Evolutionary conservation across 2,888 invertebrate species (phyloP), one percentile per base, ranked within the genome.

Genomic region (Dendrolimus houi): DNA sequence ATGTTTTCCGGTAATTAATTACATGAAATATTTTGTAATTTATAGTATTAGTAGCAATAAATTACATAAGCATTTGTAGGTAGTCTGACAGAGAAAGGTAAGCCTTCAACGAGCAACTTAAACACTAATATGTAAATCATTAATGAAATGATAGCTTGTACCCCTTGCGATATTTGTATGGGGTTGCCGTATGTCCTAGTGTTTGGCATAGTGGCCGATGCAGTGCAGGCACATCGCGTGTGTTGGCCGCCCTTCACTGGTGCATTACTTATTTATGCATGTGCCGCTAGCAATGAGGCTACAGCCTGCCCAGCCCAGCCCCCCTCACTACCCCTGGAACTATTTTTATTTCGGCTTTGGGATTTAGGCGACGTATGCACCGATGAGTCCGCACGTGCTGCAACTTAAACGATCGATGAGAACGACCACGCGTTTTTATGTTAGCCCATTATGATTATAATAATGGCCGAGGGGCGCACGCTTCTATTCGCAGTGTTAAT

Each of bases 211-310:
- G 57, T 56, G 52, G 55, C 42, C 47, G 8, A 9, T 9, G 9
- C 47, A 29, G 67, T 72, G 81, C 75, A 70, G 72, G 67, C 71
- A 72, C 74, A 79, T 87, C 83, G 87, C 87, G 89, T 87, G 88
- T 79, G 81, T 68, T 70, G 71, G 56, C 65, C 82, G 82, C 85
- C 86, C 87, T 86, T 82, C 84, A 77, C 76, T 74, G 69, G 68
- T 83, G 85, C 84, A 88, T 88, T 87, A 89, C 85, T 88, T 87
- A 89, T 90, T 88, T 87, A 89, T 90, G 87, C 83, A 90, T 88
- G 83, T 78, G 72, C 74, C 73, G 70, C 67, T 68, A 65, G 67
- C 73, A 73, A 69, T 68, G 71, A 68, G 62, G 67, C 67, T 57
- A 64, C 64, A 63, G 59, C 29, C 29, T 29, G 29, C 29, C 29